Evolutionary conservation across 2,797 vertebrate species (phyloP).

Genomic region (Myiotriccus ornatus): DNA sequence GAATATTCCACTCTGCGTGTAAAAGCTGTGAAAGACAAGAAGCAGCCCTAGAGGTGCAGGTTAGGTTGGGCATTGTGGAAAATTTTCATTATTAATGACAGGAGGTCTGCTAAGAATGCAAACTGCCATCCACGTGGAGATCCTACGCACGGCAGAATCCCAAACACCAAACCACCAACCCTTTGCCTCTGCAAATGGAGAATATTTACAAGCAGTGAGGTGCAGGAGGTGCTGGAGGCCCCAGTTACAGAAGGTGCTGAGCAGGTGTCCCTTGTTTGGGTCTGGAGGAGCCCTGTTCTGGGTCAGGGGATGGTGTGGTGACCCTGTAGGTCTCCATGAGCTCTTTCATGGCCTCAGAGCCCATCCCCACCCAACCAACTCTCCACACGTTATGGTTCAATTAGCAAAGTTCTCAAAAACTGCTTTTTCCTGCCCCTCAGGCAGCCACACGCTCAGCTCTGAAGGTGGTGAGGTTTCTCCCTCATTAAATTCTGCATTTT

Average conservation of each 20-base stretch:
- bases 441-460: background rate
- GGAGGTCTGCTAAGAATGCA: background rate
- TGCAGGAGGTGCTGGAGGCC: background rate
- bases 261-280: rapidly evolving
- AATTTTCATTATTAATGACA: background rate
- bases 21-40: background rate
- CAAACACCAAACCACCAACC: rapidly evolving
- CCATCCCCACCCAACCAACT: rapidly evolving
- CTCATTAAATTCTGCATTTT: conserved; percentile 8
- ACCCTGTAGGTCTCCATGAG: background rate
- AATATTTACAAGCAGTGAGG: rapidly evolving
- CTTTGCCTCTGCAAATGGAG: background rate
- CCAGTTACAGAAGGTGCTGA: rapidly evolving
- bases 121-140: rapidly evolving
- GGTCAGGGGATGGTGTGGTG: rapidly evolving
- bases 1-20: background rate
- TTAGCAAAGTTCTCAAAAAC: background rate
- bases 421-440: background rate
- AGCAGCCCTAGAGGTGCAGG: background rate
- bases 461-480: background rate
- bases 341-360: rapidly evolving
- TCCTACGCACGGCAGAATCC: rapidly evolving
- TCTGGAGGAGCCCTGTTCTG: rapidly evolving
- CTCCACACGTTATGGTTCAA: rapidly evolving
- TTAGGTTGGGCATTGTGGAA: background rate